Evolutionary conservation across 2,888 invertebrate species (phyloP).

Genomic region (Zygothrica quintamaculata): DNA sequence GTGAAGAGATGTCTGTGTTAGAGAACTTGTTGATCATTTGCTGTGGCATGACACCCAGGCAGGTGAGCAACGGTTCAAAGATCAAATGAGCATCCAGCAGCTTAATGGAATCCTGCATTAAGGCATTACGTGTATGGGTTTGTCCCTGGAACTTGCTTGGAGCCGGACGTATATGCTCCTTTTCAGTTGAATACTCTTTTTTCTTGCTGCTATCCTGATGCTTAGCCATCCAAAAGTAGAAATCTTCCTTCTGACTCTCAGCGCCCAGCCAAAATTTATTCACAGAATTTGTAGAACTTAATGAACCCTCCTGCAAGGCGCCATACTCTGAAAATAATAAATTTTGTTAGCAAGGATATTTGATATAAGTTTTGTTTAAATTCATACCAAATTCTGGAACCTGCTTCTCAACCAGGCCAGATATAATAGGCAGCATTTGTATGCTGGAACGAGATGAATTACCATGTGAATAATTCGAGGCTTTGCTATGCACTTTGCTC

Average conservation of each 20-base stretch:
- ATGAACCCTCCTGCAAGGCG: conserved; percentile 90
- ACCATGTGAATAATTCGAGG: conserved; percentile 83
- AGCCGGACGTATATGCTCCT: conserved; percentile 86
- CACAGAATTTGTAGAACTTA: conserved; percentile 86
- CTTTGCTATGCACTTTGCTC: conserved; percentile 78
- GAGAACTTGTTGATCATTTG: conserved; percentile 87
- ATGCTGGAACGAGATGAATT: conserved; percentile 85
- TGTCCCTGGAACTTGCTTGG: conserved; percentile 85
- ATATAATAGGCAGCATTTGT: conserved; percentile 85
- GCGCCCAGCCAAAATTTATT: conserved; percentile 83
- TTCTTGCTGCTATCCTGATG: conserved; percentile 87
- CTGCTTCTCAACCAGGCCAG: conserved; percentile 84
- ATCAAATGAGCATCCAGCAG: conserved; percentile 96
- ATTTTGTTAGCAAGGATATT: no score
- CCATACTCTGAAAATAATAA: conserved; percentile 89
- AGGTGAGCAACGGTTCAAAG: conserved; percentile 95
- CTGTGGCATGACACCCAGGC: conserved; percentile 95
- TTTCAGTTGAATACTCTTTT: conserved; percentile 83
- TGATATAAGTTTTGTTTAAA: no score
- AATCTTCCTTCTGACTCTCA: conserved; percentile 90
- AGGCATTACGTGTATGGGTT: conserved; percentile 86
- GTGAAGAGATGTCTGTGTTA: conserved; percentile 87
- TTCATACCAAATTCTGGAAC: conserved; percentile 83
- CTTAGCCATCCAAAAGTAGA: conserved; percentile 98
- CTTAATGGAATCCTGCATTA: conserved; percentile 92